Evolutionary conservation across 2,113 vertebrate genomes (phyloP).

Genomic region (Abramis brama): DNA sequence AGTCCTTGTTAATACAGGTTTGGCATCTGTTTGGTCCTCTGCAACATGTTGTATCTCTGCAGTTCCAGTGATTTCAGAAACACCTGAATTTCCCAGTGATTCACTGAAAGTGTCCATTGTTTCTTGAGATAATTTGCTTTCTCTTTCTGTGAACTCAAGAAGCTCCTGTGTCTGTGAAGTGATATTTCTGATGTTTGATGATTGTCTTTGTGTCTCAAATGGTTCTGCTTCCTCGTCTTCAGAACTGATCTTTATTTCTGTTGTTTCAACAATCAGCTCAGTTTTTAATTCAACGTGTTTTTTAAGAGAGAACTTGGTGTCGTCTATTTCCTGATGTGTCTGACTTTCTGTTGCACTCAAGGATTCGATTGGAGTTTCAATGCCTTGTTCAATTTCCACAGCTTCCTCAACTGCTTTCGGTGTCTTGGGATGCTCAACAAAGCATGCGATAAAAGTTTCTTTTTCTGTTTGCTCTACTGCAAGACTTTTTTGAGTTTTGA

Average conservation of each 20-base stretch:
- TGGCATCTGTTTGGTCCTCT: background rate
- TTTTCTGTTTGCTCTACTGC: background rate
- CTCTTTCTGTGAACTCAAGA: background rate
- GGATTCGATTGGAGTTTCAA: slow-evolving; percentile 3
- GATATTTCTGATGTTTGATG: background rate
- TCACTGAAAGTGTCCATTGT: background rate
- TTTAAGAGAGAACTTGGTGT: background rate
- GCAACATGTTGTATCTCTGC: background rate
- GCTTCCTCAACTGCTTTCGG: background rate
- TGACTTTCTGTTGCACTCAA: background rate
- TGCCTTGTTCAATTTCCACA: background rate
- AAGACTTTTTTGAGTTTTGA: background rate
- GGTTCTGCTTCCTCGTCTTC: slow-evolving; percentile 10
- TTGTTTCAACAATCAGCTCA: background rate
- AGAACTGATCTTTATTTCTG: background rate
- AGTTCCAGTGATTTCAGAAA: background rate
- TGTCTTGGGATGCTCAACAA: background rate
- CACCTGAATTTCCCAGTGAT: background rate
- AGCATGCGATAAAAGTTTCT: background rate
- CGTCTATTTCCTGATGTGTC: background rate
- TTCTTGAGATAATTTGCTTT: background rate
- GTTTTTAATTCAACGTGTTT: background rate
- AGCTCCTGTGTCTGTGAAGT: background rate
- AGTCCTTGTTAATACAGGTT: background rate
- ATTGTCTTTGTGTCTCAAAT: background rate